These are phyloP conservation scores for Archivesica marissinica DNA, from an alignment of 1,140 invertebrate species.

Conservation along the genomic window DNA sequence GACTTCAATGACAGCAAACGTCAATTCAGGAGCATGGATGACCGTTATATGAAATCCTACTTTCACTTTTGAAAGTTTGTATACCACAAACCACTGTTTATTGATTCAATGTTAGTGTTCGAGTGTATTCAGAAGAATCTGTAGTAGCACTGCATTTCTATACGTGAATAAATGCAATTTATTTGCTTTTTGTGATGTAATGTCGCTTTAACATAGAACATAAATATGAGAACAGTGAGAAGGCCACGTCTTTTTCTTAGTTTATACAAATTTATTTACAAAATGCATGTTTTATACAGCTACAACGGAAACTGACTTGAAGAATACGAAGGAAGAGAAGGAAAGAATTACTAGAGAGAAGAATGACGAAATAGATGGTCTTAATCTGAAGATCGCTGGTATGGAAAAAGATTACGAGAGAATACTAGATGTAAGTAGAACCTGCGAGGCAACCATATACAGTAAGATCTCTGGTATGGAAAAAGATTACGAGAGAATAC, in stretches of 20 bases:
- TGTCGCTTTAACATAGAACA: neutral
- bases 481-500: too few species aligned
- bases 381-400: constrained; percentile 73
- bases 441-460: too few species aligned
- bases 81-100: too few species aligned
- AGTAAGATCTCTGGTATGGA: too few species aligned
- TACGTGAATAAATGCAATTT: neutral
- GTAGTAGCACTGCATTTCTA: neutral
- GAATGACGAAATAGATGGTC: constrained; percentile 69
- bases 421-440: constrained; percentile 71
- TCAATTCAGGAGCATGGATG: too few species aligned
- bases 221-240: neutral
- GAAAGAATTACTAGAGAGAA: constrained; percentile 70
- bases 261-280: neutral
- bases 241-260: neutral
- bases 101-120: too few species aligned
- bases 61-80: too few species aligned
- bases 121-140: neutral
- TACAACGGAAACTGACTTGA: constrained; percentile 70
- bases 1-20: too few species aligned
- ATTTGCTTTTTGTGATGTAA: neutral
- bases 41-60: too few species aligned
- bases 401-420: constrained; percentile 77
- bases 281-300: constrained; percentile 43
- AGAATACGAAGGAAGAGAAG: constrained; percentile 71